A percentile compares a stretch with the other conserved stretches of the same genome.
phyloP scores from a whole-genome alignment of 2,113 vertebrate genomes.

The Otis tarda region DNA sequence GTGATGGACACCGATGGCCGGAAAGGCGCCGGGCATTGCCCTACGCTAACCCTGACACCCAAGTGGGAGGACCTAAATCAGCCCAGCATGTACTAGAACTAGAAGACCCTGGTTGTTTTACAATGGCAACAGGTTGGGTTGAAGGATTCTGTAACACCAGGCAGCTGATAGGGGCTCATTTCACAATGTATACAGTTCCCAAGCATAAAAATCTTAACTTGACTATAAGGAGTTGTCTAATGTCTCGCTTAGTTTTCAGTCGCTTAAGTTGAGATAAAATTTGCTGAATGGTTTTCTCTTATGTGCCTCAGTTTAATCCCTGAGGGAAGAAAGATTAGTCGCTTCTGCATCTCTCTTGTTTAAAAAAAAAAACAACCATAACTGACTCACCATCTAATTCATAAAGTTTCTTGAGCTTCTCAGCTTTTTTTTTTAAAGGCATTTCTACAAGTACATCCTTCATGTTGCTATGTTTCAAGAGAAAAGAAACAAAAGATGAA shows the following conservation, averaged over 20 bases:
- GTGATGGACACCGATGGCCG: neutral
- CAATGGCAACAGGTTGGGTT: neutral
- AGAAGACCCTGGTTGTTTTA: neutral
- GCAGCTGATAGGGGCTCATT: neutral
- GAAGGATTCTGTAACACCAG: neutral
- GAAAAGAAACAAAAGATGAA: slow-evolving; percentile 15
- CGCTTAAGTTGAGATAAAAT: neutral
- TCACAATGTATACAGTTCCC: neutral
- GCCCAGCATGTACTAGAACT: neutral
- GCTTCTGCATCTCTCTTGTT: neutral
- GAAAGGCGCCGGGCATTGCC: neutral
- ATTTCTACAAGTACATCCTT: neutral
- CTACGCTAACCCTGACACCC: neutral
- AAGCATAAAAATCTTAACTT: neutral
- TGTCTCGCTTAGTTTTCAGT: slow-evolving; percentile 26
- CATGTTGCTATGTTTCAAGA: slow-evolving; percentile 8
- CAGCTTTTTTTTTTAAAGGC: slow-evolving; percentile 1
- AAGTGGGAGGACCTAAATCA: neutral
- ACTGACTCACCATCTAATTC: neutral
- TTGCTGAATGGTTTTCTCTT: neutral
- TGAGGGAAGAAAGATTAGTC: neutral
- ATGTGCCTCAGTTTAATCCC: neutral
- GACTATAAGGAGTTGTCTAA: neutral
- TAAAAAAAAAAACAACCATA: neutral
- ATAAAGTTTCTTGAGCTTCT: neutral